Evolutionary conservation across 2,797 vertebrate genomes (phyloP), one percentile per base, ranked within the genome.

Genomic region (Lemur catta): DNA sequence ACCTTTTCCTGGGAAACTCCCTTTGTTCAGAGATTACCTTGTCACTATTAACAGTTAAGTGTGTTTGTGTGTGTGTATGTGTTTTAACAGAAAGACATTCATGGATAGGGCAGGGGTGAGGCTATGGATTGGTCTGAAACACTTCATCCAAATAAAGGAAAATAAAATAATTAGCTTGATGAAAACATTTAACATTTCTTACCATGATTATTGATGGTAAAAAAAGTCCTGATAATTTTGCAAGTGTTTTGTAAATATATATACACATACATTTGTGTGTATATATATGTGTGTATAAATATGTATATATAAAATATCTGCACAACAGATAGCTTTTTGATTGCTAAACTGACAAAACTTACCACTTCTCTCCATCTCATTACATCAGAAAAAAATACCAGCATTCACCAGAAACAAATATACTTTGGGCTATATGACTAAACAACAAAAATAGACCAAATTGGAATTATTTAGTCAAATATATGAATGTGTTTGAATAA

Each of bases 51-150:
- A 95, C 78, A 94, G 92, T 89, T 92, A 84, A 97, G 33, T 65
- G 30, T 65, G 61, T n/a, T 9, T 59, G 57, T 59, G 24, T 59
- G 55, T 57, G 11, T 48, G 48, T 26, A 4, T 65, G 43, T 89
- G 33, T 97, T 98, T 89, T 96, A 97, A 96, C 94, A 88, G 98
- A 95, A 95, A 93, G 33, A 67, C 79, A 91, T 97, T 97, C 76
- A 95, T 71, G 43, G 67, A 41, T 95, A 43, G 3, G 9, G 4
- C 1, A 28, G 12, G 1, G 10, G 13, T 12, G 7, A 95, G 20
- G 18, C 4, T 6, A 79, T 1, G 4, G 2, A 48, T 93, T 26
- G 43, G 41, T 82, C 41, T 79, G 20, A 89, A 89, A 79, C 11
- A 89, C 3, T 89, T 94, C 3, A 61, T 24, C 1, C 33, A 95